phyloP scores from a whole-genome alignment of 2,888 invertebrate species.

The Trissonchulus latispiculum region DNA sequence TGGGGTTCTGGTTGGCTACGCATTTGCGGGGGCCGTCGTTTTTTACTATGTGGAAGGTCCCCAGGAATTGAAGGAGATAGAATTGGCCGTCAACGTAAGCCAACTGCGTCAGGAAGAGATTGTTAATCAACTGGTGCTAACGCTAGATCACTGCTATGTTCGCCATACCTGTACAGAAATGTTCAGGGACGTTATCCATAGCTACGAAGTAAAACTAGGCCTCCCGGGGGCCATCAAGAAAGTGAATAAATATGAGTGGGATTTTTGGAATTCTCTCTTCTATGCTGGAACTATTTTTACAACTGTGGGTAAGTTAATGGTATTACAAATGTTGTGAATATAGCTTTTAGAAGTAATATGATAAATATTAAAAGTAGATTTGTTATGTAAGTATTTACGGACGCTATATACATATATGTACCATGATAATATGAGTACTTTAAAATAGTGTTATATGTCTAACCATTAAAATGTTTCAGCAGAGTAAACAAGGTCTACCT shows the following conservation, averaged over 20 bases:
- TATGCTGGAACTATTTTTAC: constrained; percentile 37
- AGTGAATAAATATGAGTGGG: constrained; percentile 32
- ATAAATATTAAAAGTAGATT: too few relatives aligned
- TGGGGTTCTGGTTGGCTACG: constrained; percentile 24
- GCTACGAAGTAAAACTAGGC: constrained; percentile 10
- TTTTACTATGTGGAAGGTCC: constrained; percentile 26
- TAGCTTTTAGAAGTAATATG: too few relatives aligned
- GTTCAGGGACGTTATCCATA: not conserved
- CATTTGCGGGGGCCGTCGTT: constrained; percentile 26
- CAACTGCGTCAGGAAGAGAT: not conserved
- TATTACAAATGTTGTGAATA: too few relatives aligned
- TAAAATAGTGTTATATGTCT: too few relatives aligned
- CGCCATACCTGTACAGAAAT: not conserved
- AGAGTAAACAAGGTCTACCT: too few relatives aligned
- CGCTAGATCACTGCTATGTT: not conserved
- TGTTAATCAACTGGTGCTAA: not conserved
- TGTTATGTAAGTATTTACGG: too few relatives aligned
- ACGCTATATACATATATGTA: too few relatives aligned
- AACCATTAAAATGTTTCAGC: too few relatives aligned
- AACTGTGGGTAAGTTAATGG: constrained; percentile 47
- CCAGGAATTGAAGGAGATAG: not conserved
- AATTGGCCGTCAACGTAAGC: not conserved
- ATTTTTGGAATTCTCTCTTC: constrained; percentile 38
- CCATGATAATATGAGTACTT: too few relatives aligned
- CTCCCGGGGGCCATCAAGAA: constrained; percentile 8